These are phyloP conservation scores for Balaeniceps rex DNA, from an alignment of 2,113 vertebrate genomes.

Conservation along the genomic window DNA sequence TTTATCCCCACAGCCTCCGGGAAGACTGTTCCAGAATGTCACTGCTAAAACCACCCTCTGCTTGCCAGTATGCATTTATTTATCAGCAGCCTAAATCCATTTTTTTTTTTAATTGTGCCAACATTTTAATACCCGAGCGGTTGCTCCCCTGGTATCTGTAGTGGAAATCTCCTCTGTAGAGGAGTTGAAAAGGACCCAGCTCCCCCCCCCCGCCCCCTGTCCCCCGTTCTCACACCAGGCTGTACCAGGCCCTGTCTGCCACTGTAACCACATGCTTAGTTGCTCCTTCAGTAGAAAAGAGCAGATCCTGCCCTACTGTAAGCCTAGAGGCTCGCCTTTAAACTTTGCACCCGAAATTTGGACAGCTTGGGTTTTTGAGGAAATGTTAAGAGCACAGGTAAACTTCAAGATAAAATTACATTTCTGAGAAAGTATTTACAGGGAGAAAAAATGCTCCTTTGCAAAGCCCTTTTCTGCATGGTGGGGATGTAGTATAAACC, in stretches of 20 bases:
- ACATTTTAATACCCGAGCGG: background rate
- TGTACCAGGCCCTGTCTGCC: background rate
- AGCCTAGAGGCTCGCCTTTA: background rate
- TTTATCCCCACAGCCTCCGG: background rate
- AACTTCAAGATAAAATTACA: background rate
- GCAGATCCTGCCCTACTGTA: background rate
- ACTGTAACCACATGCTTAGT: background rate
- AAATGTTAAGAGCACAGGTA: background rate
- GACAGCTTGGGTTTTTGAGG: background rate
- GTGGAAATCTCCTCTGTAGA: background rate
- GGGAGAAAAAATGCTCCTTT: background rate
- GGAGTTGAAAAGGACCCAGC: background rate
- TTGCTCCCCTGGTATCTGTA: background rate
- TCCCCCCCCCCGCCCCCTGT: too few species aligned
- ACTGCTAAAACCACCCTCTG: background rate
- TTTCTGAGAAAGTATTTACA: background rate
- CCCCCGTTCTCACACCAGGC: background rate
- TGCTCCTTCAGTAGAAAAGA: background rate
- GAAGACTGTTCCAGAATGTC: conserved; percentile 24
- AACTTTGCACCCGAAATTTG: background rate
- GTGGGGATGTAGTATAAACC: background rate
- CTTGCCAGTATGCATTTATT: background rate
- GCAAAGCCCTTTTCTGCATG: background rate
- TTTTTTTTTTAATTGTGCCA: background rate
- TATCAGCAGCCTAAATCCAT: background rate